phyloP scores from a whole-genome alignment of 1,140 invertebrate species.

The Popillia japonica region DNA sequence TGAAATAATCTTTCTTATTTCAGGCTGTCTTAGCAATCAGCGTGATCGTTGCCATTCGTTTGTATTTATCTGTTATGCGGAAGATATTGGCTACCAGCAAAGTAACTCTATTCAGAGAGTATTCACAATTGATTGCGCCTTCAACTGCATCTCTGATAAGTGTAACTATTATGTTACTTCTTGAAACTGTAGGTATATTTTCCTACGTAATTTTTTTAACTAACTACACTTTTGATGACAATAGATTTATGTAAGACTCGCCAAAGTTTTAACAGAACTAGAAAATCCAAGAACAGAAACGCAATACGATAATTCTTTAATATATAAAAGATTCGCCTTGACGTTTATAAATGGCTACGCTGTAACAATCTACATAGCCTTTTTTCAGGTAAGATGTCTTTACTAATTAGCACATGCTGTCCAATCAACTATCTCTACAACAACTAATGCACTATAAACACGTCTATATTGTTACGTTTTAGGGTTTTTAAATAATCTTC shows the following conservation, averaged over 20 bases:
- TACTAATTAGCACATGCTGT: too few species aligned
- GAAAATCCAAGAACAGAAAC: slow-evolving; percentile 94
- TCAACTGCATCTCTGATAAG: not conserved
- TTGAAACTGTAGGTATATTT: not conserved
- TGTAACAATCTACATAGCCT: slow-evolving; percentile 97
- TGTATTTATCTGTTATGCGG: not conserved
- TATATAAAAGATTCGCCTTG: slow-evolving; percentile 94
- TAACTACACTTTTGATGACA: not conserved
- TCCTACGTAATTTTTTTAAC: not conserved
- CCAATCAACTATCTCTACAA: too few species aligned
- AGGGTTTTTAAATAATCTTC: too few species aligned
- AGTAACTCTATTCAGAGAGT: not conserved
- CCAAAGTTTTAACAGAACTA: slow-evolving; percentile 90
- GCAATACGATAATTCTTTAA: slow-evolving; percentile 95
- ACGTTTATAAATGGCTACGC: slow-evolving; percentile 99
- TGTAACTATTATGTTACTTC: not conserved
- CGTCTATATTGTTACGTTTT: too few species aligned
- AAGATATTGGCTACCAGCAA: not conserved
- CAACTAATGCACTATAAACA: too few species aligned
- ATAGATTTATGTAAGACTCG: slow-evolving; percentile 63
- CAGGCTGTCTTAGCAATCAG: not conserved
- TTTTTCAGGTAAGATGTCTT: slow-evolving; percentile 78
- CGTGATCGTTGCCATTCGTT: not conserved
- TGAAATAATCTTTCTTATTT: not conserved
- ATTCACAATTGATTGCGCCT: not conserved